Percentiles rank a stretch among this genome's conserved stretches.
These are phyloP conservation scores for Australoheros scitulus DNA, from an alignment of 2,113 vertebrate genomes.

Conservation along the genomic window DNA sequence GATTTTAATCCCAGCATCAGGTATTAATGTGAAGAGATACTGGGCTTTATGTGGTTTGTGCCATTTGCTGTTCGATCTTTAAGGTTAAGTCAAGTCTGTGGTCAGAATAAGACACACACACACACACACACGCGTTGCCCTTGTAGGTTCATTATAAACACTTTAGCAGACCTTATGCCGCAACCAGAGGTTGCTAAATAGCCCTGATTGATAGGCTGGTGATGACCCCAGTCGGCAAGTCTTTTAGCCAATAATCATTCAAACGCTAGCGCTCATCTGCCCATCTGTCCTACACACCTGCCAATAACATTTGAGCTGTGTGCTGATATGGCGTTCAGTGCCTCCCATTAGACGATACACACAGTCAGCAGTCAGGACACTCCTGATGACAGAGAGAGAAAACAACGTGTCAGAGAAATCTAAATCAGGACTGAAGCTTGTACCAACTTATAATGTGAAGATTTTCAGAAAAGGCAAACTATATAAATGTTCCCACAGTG, in stretches of 20 bases:
- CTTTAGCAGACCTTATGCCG: slow-evolving; percentile 43
- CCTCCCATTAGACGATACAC: slow-evolving; percentile 82
- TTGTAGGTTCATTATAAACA: slow-evolving; percentile 79
- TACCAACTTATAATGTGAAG: background rate
- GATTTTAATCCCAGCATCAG: background rate
- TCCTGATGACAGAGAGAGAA: slow-evolving; percentile 73
- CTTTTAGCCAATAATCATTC: slow-evolving; percentile 86
- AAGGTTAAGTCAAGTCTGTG: slow-evolving; percentile 12
- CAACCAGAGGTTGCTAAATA: slow-evolving; percentile 37
- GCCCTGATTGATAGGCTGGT: slow-evolving; percentile 82
- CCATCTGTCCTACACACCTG: slow-evolving; percentile 66
- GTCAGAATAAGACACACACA: slow-evolving; percentile 16
- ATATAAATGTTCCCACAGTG: background rate
- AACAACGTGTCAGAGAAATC: background rate
- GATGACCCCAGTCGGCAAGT: slow-evolving; percentile 81
- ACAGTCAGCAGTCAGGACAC: slow-evolving; percentile 86
- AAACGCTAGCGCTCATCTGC: slow-evolving; percentile 42
- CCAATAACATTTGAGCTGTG: slow-evolving; percentile 85
- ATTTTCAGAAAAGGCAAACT: too few relatives aligned
- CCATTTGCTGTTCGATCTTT: slow-evolving; percentile 12
- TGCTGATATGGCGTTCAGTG: slow-evolving; percentile 77
- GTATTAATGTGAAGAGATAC: slow-evolving; percentile 1
- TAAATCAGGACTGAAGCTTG: background rate
- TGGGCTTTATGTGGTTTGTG: background rate
- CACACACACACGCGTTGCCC: slow-evolving; percentile 28